Evolutionary conservation across 1,140 invertebrate genomes (phyloP).

Genomic region (Bacillus rossius): DNA sequence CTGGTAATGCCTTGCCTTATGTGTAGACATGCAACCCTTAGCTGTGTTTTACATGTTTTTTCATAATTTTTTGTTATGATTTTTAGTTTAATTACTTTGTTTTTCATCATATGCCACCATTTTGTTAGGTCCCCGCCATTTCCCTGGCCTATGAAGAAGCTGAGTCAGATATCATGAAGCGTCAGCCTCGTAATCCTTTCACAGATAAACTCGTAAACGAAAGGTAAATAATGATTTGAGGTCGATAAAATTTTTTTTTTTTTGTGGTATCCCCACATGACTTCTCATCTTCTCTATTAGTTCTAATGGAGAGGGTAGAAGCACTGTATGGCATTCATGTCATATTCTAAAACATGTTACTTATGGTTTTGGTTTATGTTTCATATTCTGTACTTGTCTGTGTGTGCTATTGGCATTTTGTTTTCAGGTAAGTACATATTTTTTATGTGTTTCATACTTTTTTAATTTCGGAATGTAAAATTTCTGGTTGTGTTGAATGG

Average conservation of each 20-base stretch:
- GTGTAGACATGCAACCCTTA: not conserved
- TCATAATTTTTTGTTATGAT: constrained; percentile 6
- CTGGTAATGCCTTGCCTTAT: not conserved
- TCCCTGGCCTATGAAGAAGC: constrained; percentile 97
- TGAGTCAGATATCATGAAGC: constrained; percentile 99
- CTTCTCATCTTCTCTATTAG: not conserved
- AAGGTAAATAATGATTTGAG: constrained; percentile 61
- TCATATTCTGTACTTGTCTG: not conserved
- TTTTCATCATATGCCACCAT: constrained; percentile 26
- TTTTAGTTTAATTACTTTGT: constrained; percentile 20
- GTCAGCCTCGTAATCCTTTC: constrained; percentile 89
- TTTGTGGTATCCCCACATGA: not conserved
- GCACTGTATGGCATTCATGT: too few species aligned
- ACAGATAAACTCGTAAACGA: constrained; percentile 98
- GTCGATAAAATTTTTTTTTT: not conserved
- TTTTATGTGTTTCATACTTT: constrained; percentile 1
- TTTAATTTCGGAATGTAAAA: too few species aligned
- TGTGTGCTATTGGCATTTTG: constrained; percentile 3
- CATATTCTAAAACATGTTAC: too few species aligned
- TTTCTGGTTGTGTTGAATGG: too few species aligned
- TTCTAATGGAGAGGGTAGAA: too few species aligned
- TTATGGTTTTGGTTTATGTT: too few species aligned
- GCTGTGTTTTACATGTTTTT: not conserved
- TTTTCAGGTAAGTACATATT: constrained; percentile 6
- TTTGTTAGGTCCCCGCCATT: constrained; percentile 88